Percentiles rank a stretch among this genome's conserved stretches.
phyloP scores from a whole-genome alignment of 2,888 invertebrate genomes.

The Chrysodeixis includens region DNA sequence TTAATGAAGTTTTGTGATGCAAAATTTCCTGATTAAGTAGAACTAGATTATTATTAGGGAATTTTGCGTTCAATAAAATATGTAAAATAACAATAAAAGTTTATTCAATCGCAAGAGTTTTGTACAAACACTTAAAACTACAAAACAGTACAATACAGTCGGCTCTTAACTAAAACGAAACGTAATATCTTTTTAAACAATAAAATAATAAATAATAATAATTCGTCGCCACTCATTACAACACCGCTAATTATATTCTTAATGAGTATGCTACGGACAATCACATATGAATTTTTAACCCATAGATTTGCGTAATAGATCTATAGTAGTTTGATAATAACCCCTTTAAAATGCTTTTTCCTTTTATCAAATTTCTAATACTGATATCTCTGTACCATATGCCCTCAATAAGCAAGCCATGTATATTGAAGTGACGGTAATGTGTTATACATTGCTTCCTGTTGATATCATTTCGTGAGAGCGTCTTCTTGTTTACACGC shows the following conservation, averaged over 20 bases:
- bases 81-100: constrained; percentile 59
- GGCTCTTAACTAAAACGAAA: constrained; percentile 49
- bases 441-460: neutral
- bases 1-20: too few species aligned
- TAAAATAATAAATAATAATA: constrained; percentile 57
- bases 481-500: neutral
- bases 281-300: constrained; percentile 20
- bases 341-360: neutral
- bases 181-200: constrained; percentile 54
- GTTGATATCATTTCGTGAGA: neutral
- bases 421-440: neutral
- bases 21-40: too few species aligned
- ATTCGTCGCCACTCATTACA: constrained; percentile 51
- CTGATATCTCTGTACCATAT: neutral
- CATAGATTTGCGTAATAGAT: constrained; percentile 19
- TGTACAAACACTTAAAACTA: constrained; percentile 83
- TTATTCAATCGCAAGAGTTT: constrained; percentile 75
- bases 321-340: neutral
- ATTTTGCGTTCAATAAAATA: too few species aligned
- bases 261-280: constrained; percentile 53
- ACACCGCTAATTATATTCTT: constrained; percentile 45
- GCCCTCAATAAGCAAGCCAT: neutral
- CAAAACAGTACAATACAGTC: constrained; percentile 59
- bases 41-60: too few species aligned
- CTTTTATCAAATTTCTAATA: neutral